Percentiles rank a stretch among this genome's conserved stretches.
These are phyloP conservation scores for Noturus placidus DNA, from an alignment of 2,113 vertebrate genomes.

Conservation along the genomic window DNA sequence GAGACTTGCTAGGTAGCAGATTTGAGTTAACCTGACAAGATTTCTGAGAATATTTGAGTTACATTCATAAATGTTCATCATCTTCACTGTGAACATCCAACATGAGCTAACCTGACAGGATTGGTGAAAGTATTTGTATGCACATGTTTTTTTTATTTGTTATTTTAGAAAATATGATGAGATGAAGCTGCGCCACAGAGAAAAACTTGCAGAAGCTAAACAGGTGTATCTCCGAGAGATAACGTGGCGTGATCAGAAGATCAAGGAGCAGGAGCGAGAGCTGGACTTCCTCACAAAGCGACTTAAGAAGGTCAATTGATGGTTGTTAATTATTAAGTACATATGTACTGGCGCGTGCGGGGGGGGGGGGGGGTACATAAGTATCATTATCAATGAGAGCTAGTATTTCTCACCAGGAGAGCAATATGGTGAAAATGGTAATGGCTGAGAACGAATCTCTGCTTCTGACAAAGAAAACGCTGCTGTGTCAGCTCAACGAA, in stretches of 20 bases:
- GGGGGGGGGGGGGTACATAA: background rate
- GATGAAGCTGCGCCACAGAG: background rate
- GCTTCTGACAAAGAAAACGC: background rate
- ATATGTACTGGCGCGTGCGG: background rate
- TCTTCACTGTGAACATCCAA: background rate
- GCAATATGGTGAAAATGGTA: background rate
- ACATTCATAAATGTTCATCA: background rate
- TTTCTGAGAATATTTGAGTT: background rate
- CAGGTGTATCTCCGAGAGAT: background rate
- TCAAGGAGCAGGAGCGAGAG: background rate
- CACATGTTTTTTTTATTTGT: background rate
- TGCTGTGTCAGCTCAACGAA: background rate
- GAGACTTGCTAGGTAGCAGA: too few species aligned
- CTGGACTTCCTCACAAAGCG: background rate
- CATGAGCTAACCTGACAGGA: background rate
- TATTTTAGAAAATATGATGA: background rate
- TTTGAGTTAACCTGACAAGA: background rate
- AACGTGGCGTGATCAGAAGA: background rate
- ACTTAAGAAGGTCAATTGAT: background rate
- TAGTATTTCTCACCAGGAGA: background rate
- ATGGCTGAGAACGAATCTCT: background rate
- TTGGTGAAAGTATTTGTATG: background rate
- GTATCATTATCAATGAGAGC: background rate
- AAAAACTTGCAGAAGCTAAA: background rate
- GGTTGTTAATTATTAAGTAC: background rate